Evolutionary conservation across 2,113 vertebrate species (phyloP).

Genomic region (Poeciliopsis turrubarensis): DNA sequence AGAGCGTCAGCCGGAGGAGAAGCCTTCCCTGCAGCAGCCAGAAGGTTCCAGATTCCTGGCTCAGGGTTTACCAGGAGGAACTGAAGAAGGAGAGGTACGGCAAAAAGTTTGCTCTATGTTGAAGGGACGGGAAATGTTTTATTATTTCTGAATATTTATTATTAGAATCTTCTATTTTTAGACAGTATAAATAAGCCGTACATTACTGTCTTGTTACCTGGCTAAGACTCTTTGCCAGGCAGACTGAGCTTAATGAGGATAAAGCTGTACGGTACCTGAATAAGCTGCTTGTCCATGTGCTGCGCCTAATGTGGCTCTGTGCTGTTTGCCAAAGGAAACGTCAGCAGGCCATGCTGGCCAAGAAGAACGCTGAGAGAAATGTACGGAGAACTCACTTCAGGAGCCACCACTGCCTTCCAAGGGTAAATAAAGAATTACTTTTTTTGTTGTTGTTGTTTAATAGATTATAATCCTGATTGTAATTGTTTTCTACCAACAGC

Average conservation of each 20-base stretch:
- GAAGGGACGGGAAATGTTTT: not conserved
- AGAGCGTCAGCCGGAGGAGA: slow-evolving; percentile 71
- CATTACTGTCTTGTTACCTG: not conserved
- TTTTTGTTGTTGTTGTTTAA: not conserved
- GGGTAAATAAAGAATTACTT: slow-evolving; percentile 57
- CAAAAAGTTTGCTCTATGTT: not conserved
- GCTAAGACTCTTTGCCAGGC: slow-evolving; percentile 29
- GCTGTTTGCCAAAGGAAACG: slow-evolving; percentile 69
- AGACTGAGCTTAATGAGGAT: slow-evolving; percentile 46
- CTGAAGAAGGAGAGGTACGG: slow-evolving; percentile 76
- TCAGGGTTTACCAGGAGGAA: slow-evolving; percentile 68
- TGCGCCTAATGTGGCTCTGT: slow-evolving; percentile 26
- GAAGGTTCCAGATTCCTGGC: slow-evolving; percentile 77
- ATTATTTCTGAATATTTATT: not conserved
- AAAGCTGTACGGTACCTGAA: slow-evolving; percentile 36
- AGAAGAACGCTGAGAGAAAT: slow-evolving; percentile 76
- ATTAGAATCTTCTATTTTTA: not conserved
- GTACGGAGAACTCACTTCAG: slow-evolving; percentile 74
- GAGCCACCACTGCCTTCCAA: slow-evolving; percentile 79
- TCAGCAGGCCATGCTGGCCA: slow-evolving; percentile 72
- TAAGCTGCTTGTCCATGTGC: slow-evolving; percentile 55
- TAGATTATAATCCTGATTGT: not conserved
- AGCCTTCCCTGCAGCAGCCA: slow-evolving; percentile 64
- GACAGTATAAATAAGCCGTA: not conserved
- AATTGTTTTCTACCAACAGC: slow-evolving; percentile 16